Evolutionary conservation across 1,140 invertebrate species (phyloP).

Genomic region (Forficula auricularia): DNA sequence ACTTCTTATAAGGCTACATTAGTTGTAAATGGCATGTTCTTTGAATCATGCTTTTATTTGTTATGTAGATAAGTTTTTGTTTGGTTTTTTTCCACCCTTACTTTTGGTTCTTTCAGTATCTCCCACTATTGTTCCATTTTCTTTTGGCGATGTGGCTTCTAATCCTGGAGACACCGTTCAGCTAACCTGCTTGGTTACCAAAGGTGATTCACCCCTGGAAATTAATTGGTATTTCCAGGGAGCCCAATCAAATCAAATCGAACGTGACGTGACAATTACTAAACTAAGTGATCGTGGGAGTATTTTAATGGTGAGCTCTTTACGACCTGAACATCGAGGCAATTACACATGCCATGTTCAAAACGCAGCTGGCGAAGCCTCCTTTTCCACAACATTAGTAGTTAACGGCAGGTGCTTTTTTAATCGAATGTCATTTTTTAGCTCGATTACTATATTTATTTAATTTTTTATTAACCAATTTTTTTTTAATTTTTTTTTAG

Average conservation of each 20-base stretch:
- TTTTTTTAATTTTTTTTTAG: not conserved
- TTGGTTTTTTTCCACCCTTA: too few species aligned
- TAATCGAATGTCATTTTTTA: too few species aligned
- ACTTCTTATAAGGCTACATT: too few species aligned
- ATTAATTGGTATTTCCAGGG: constrained; percentile 21
- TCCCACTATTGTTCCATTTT: constrained; percentile 48
- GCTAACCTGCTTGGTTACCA: constrained; percentile 19
- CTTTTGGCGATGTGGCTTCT: constrained; percentile 37
- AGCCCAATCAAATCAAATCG: constrained; percentile 12
- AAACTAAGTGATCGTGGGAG: constrained; percentile 32
- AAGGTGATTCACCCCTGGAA: constrained; percentile 24
- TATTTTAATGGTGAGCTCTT: constrained; percentile 51
- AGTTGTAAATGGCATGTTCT: too few species aligned
- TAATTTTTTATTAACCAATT: not conserved
- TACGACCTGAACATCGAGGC: constrained; percentile 39
- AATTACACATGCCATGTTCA: constrained; percentile 58
- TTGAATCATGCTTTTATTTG: too few species aligned
- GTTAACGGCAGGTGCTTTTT: constrained; percentile 47
- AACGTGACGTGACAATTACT: not conserved
- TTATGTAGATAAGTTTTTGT: too few species aligned
- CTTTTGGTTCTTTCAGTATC: constrained; percentile 27
- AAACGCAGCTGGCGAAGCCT: constrained; percentile 45
- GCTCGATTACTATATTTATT: not conserved
- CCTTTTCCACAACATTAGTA: constrained; percentile 43
- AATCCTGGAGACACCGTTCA: constrained; percentile 30